Evolutionary conservation across 2,113 vertebrate genomes (phyloP).

Genomic region (Chloebia gouldiae): DNA sequence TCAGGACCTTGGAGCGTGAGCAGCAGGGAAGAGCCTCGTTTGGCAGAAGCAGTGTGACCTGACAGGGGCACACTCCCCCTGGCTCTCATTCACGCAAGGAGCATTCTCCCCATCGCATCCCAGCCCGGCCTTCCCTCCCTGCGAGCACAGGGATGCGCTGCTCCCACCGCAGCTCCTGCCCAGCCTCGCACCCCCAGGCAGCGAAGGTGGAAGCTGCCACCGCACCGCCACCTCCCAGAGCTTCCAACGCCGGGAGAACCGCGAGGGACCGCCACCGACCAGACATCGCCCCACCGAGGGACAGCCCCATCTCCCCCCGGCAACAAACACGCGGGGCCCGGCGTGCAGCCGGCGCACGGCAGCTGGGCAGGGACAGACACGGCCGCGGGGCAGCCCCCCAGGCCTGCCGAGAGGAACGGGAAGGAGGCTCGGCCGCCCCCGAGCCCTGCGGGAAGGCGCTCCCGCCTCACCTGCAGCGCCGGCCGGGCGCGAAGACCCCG

Average conservation of each 20-base stretch:
- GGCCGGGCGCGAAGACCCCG: rapidly evolving
- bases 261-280: neutral
- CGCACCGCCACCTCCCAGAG: rapidly evolving
- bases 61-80: rapidly evolving
- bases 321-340: neutral
- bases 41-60: rapidly evolving
- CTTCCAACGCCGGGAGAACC: rapidly evolving
- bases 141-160: rapidly evolving
- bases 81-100: rapidly evolving
- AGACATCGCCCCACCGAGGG: neutral
- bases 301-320: neutral
- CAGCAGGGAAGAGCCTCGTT: neutral
- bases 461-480: neutral
- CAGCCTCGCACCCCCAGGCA: neutral
- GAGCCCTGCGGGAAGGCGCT: neutral
- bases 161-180: neutral
- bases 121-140: neutral
- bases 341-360: neutral
- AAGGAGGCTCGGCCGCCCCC: rapidly evolving
- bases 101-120: rapidly evolving
- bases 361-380: neutral
- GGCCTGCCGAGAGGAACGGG: no score
- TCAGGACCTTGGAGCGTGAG: rapidly evolving
- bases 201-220: rapidly evolving
- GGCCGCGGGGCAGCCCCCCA: neutral